A percentile compares a stretch with the other conserved stretches of the same genome.
phyloP scores from a whole-genome alignment of 2,797 vertebrate genomes.

The Saxicola maurus region DNA sequence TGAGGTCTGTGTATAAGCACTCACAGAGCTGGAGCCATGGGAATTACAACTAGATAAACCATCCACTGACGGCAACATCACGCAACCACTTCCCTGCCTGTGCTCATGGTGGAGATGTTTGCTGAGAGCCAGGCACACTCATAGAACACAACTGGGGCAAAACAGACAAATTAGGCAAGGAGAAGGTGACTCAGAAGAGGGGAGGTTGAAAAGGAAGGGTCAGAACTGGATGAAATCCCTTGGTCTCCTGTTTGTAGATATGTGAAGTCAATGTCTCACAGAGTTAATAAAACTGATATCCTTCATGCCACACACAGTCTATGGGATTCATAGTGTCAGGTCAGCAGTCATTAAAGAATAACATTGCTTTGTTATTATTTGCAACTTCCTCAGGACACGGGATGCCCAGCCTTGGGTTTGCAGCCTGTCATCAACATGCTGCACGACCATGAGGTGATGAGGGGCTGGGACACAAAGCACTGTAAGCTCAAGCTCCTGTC shows the following conservation, averaged over 20 bases:
- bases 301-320: not conserved
- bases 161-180: not conserved
- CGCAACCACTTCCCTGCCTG: not conserved
- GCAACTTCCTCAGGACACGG: not conserved
- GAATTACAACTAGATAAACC: constrained; percentile 44
- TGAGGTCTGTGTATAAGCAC: constrained; percentile 62
- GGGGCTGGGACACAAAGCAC: not conserved
- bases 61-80: not conserved
- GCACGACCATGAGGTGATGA: not conserved
- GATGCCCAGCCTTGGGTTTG: not conserved
- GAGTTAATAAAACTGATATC: not conserved
- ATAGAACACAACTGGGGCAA: not conserved
- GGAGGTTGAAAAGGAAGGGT: not conserved
- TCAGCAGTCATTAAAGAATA: not conserved
- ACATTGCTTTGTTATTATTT: not conserved
- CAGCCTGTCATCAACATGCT: rapidly evolving
- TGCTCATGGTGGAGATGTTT: not conserved
- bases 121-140: not conserved
- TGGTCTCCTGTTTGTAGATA: not conserved
- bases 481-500: rapidly evolving
- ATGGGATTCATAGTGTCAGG: not conserved
- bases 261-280: not conserved
- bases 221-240: not conserved
- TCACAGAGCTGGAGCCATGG: constrained; percentile 50
- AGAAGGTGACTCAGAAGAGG: not conserved